Evolutionary conservation across 2,797 vertebrate species (phyloP).

Genomic region (Phalanger gymnotis): DNA sequence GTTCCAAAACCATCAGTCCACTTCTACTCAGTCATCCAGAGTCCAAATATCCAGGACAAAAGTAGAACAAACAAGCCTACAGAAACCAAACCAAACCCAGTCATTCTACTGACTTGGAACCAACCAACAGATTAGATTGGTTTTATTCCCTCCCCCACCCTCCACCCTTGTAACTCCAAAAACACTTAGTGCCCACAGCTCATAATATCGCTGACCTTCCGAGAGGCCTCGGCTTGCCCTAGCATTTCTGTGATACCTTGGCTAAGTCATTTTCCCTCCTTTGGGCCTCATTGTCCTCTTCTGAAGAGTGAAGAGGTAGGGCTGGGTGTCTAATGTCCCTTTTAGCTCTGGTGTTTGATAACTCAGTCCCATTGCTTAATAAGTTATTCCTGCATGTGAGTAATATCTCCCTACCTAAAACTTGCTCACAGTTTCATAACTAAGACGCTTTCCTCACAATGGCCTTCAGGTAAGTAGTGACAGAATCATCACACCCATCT

Average conservation of each 20-base stretch:
- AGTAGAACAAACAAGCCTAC: not conserved
- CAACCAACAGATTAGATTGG: not conserved
- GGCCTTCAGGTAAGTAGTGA: not conserved
- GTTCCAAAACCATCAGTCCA: not conserved
- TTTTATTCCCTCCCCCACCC: not conserved
- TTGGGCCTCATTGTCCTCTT: not conserved
- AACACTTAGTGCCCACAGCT: not conserved
- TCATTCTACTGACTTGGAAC: not conserved
- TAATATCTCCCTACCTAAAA: not conserved
- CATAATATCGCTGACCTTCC: not conserved
- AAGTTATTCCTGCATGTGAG: not conserved
- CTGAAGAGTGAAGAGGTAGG: not conserved
- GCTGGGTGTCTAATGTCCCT: not conserved
- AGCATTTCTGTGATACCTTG: not conserved
- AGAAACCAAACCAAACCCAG: not conserved
- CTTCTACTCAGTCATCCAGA: not conserved
- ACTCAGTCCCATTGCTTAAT: not conserved
- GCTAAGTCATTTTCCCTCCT: not conserved
- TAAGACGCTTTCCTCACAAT: not conserved
- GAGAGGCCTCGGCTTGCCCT: not conserved
- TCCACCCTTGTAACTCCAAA: not conserved
- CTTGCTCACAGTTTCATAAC: not conserved
- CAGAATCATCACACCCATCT: not conserved
- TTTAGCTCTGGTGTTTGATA: not conserved
- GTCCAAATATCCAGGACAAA: not conserved